Evolutionary conservation across 2,797 vertebrate genomes (phyloP), one percentile per base, ranked within the genome.

Genomic region (Fringilla coelebs): DNA sequence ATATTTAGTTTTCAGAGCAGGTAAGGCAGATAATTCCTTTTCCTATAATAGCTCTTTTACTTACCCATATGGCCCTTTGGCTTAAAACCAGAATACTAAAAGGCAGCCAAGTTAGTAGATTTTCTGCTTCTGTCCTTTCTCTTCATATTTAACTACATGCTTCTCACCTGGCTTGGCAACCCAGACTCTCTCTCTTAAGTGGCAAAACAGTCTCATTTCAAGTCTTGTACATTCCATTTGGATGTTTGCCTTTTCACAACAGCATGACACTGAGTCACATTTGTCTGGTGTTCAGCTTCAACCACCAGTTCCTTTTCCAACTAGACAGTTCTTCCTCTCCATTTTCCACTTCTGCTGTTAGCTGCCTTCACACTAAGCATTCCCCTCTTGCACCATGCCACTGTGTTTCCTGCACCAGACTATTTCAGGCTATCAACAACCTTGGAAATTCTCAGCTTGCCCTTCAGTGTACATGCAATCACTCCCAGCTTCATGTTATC

Each of bases 281-380:
- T 88, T 81, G 34, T 78, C 65, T 85, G 43, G 22, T 54, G 62
- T n/a, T 88, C 54, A 89, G 49, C 43, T 75, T 85, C 57, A 81
- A 43, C 24, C 58, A 75, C 38, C n/a, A 58, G 62, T 66, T 94
- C 83, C 71, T 57, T 71, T 88, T 82, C 41, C 28, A 93, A 21
- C 21, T 28, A 34, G 51, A 79, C 26, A 63, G 25, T 60, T 75
- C 62, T 78, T 89, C 73, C 67, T 19, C 28, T 94, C 51, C 17
- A n/a, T 88, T 84, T 94, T 86, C 70, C 60, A 82, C 45, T 86
- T 82, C 43, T 80, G 52, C 66, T 86, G 19, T 91, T 79, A 86
- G 40, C 19, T 79, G 80, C 61, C 58, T 81, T 90, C 63, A 84
- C 52, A 76, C 43, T n/a, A 78, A 40, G 19, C 18, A 55, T 26